Evolutionary conservation across 1,140 invertebrate species (phyloP).

Genomic region (Halictus rubicundus): DNA sequence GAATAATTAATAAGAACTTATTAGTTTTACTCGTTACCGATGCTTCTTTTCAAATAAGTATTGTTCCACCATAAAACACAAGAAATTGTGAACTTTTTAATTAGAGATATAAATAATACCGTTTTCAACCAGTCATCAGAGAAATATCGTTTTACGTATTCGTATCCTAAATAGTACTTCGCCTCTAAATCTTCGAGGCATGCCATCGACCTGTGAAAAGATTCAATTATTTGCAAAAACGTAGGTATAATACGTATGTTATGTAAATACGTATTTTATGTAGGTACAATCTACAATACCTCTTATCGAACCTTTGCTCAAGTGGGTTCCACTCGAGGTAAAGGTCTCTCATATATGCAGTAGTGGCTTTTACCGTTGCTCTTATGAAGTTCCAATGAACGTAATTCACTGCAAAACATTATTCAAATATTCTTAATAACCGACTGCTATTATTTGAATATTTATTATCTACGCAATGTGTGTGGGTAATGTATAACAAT

Average conservation of each 20-base stretch:
- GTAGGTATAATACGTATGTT: too few relatives aligned
- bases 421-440: neutral
- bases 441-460: neutral
- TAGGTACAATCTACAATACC: neutral
- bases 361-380: conserved; percentile 46
- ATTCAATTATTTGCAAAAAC: too few relatives aligned
- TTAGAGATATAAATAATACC: conserved; percentile 6
- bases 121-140: conserved; percentile 5
- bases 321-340: conserved; percentile 6
- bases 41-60: neutral
- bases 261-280: too few relatives aligned
- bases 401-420: conserved; percentile 57
- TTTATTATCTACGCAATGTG: neutral
- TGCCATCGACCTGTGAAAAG: neutral
- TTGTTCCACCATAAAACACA: too few relatives aligned
- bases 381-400: conserved; percentile 63
- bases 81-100: neutral
- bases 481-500: too few relatives aligned
- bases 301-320: neutral
- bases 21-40: neutral
- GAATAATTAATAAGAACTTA: neutral
- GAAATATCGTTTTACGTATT: conserved; percentile 20
- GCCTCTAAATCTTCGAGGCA: neutral
- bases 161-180: conserved; percentile 8
- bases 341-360: conserved; percentile 40